These are phyloP conservation scores for Choreutis nemorana DNA, from an alignment of 2,888 invertebrate genomes.

Conservation along the genomic window DNA sequence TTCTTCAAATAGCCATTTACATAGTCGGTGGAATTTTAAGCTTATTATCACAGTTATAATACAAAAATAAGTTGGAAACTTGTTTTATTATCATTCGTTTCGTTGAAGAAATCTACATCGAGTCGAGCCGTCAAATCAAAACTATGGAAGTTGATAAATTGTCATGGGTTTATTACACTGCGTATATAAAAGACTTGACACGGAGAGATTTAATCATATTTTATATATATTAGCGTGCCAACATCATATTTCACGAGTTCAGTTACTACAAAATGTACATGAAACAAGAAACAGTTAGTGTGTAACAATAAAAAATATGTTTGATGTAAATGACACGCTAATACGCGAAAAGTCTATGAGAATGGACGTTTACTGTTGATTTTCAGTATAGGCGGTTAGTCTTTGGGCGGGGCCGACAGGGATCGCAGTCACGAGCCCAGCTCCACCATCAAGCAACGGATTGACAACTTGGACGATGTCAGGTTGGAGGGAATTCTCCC, in stretches of 20 bases:
- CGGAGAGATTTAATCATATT: too few species aligned
- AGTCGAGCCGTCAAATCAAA: slow-evolving; percentile 16
- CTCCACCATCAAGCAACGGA: slow-evolving; percentile 53
- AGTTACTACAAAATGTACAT: too few species aligned
- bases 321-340: too few species aligned
- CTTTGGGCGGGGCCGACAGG: slow-evolving; percentile 51
- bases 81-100: slow-evolving; percentile 38
- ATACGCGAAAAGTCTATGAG: too few species aligned
- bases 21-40: slow-evolving; percentile 42
- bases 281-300: too few species aligned
- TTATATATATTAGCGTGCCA: too few species aligned
- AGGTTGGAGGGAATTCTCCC: slow-evolving; percentile 64
- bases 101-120: slow-evolving; percentile 56
- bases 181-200: too few species aligned
- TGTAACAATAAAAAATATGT: too few species aligned
- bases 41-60: slow-evolving; percentile 65
- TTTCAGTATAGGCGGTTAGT: slow-evolving; percentile 41
- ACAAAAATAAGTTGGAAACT: slow-evolving; percentile 54
- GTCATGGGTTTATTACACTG: slow-evolving; percentile 30
- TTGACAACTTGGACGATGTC: slow-evolving; percentile 63
- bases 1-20: slow-evolving; percentile 39
- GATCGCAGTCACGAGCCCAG: slow-evolving; percentile 54
- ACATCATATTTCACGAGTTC: too few species aligned
- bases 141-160: slow-evolving; percentile 15
- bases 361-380: slow-evolving; percentile 28